A percentile compares a stretch with the other conserved stretches of the same genome.
Conservation (phyloP, 2,888 invertebrate species). For the Acanthococcus lagerstroemiae region DNA sequence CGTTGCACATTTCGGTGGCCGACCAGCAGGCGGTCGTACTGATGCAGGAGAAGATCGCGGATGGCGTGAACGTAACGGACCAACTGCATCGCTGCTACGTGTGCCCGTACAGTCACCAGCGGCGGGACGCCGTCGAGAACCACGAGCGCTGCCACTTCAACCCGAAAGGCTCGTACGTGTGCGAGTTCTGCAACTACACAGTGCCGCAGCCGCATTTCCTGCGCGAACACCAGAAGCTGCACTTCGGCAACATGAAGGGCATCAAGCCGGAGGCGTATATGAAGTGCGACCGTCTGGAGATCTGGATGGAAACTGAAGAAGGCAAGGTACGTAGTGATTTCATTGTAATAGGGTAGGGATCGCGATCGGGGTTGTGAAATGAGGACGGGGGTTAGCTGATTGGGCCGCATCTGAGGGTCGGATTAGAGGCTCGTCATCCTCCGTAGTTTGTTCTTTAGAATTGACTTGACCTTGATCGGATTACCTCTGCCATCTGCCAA, state of each 20-base stretch:
- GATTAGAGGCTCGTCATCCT: too few species aligned
- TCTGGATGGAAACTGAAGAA: conserved; percentile 47
- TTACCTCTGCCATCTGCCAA: too few species aligned
- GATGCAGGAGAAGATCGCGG: conserved; percentile 47
- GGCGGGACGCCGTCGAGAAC: conserved; percentile 60
- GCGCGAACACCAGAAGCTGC: conserved; percentile 67
- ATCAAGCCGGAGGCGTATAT: conserved; percentile 52
- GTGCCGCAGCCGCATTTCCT: conserved; percentile 63
- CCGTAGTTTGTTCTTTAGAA: too few species aligned
- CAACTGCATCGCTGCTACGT: conserved; percentile 58
- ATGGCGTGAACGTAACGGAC: conserved; percentile 47
- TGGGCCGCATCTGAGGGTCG: too few species aligned
- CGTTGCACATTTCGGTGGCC: conserved; percentile 50
- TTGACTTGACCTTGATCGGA: too few species aligned
- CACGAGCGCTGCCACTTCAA: conserved; percentile 65
- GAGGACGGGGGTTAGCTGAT: too few species aligned
- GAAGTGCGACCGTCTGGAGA: conserved; percentile 51
- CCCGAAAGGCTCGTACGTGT: conserved; percentile 54
- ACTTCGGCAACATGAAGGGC: conserved; percentile 54
- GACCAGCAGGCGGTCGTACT: conserved; percentile 54
- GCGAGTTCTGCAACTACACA: conserved; percentile 73
- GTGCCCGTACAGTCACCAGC: conserved; percentile 69
- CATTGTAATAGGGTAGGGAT: too few species aligned
- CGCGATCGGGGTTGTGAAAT: too few species aligned
- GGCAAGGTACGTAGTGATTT: conserved; percentile 8